Base-by-base conservation (phyloP, 2,888 invertebrate genomes). In the Brachyopa scutellaris region DNA sequence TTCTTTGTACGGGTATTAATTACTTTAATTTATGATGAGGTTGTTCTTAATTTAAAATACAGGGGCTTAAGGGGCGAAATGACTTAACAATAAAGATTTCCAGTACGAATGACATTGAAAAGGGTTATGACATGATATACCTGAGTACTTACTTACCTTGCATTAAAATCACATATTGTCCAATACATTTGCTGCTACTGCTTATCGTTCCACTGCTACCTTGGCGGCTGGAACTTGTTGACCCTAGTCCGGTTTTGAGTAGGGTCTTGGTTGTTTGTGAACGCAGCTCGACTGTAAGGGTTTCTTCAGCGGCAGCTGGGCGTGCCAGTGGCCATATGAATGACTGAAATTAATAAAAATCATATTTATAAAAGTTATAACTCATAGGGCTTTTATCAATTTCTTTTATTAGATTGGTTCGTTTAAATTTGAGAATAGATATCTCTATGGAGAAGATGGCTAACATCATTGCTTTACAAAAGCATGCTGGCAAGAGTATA, bases 321-420 rank as follows among this genome's bases (percentile, higher is more conserved):
- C 94, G 91, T 4, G 93, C 94, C 84, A 94, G 91, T 1, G 94
- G 94, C 95, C 94, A 95, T 86, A 94, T 93, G 88, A 94, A 94
- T 53, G 91, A 91, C 93, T 94, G 90, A 13, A 92, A 89, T 77
- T 40, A 77, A 26, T 6, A 6, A 85, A 49, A 11, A 51, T 3
- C 1, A n/a, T 26, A 26, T 26, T 26, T 26, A 5, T 26, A 5
- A 5, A 26, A 26, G 6, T 6, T 26, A 26, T 26, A 26, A 26
- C 6, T 26, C n/a, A n/a, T n/a, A n/a, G n/a, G n/a, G n/a, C n/a
- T n/a, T n/a, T n/a, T n/a, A n/a, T n/a, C n/a, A n/a, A n/a, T n/a
- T n/a, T n/a, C n/a, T n/a, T n/a, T n/a, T n/a, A n/a, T n/a, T n/a
- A n/a, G n/a, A n/a, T n/a, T n/a, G n/a, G n/a, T n/a, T n/a, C n/a